Evolutionary conservation across 2,888 invertebrate species (phyloP), one percentile per base, ranked within the genome.

Genomic region (Timema podura): DNA sequence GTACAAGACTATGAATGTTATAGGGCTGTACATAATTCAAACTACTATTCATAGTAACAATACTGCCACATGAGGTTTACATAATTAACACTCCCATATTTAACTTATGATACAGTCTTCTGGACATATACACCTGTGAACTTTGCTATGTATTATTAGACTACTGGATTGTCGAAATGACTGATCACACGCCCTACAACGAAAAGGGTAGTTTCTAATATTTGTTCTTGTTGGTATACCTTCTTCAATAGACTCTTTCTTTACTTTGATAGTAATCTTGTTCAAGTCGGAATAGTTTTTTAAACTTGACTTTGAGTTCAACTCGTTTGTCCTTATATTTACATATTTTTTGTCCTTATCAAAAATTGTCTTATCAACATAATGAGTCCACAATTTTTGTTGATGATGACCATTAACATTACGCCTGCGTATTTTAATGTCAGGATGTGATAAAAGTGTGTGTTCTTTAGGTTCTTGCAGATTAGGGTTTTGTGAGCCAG

Each of bases 141-240:
- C 59, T 59, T 59, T 59, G 59, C 45, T 44, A 59, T 59, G 59
- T 11, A 59, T 59, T 10, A 59, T 45, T 44, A 59, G 59, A 59
- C 59, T 59, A 45, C 59, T 59, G 30, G 59, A 30, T 45, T 59
- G 59, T 59, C 59, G 59, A 59, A 59, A 59, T 7, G 59, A 59
- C 45, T 59, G 30, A 16, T 59, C 59, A 59, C 59, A 59, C 59
- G 45, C 45, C 45, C 44, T 16, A 30, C 59, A 59, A 5, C 9
- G 59, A 59, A 59, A 59, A 11, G 59, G 59, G 5, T 59, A 45
- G 30, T 30, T 30, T 30, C 30, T 30, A 30, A 30, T 3, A 30
- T 30, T 30, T 30, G 30, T 30, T 30, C 30, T 30, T 30, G 30
- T 30, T 30, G 30, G 30, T 30, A 30, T 30, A 30, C 3, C 30